phyloP scores from a whole-genome alignment of 2,888 invertebrate genomes.

The Augochlorella aurata region DNA sequence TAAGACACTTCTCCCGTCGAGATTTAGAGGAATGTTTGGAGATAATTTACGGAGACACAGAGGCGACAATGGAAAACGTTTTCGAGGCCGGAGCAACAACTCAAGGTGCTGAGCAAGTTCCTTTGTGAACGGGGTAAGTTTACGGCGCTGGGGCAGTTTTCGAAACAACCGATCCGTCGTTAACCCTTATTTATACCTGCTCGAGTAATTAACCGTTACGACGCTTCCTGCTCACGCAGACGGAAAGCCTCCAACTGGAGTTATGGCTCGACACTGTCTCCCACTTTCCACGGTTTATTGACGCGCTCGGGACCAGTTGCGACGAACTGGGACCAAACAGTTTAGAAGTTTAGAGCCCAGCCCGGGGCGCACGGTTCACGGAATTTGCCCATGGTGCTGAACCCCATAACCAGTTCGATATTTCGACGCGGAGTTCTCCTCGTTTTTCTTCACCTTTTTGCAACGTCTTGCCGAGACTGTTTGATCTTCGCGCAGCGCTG shows the following conservation, averaged over 20 bases:
- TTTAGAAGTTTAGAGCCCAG: background rate
- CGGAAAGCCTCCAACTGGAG: slow-evolving; percentile 25
- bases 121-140: slow-evolving; percentile 41
- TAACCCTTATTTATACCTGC: slow-evolving; percentile 62
- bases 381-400: slow-evolving; percentile 26
- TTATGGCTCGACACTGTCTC: slow-evolving; percentile 33
- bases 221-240: slow-evolving; percentile 21
- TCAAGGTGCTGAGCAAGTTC: slow-evolving; percentile 7
- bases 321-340: slow-evolving; percentile 46
- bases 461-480: background rate
- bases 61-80: slow-evolving; percentile 13
- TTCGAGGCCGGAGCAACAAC: slow-evolving; percentile 2
- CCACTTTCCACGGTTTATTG: slow-evolving; percentile 43
- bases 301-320: slow-evolving; percentile 31
- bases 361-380: slow-evolving; percentile 14
- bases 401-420: background rate
- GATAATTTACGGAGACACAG: slow-evolving; percentile 33
- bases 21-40: background rate
- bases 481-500: background rate
- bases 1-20: background rate
- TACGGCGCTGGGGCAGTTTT: slow-evolving; percentile 20
- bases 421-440: background rate
- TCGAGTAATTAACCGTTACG: slow-evolving; percentile 58
- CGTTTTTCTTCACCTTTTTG: slow-evolving; percentile 3
- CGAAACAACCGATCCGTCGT: slow-evolving; percentile 40